These are phyloP conservation scores for Melanogrammus aeglefinus DNA, from an alignment of 2,797 vertebrate genomes.

Conservation along the genomic window DNA sequence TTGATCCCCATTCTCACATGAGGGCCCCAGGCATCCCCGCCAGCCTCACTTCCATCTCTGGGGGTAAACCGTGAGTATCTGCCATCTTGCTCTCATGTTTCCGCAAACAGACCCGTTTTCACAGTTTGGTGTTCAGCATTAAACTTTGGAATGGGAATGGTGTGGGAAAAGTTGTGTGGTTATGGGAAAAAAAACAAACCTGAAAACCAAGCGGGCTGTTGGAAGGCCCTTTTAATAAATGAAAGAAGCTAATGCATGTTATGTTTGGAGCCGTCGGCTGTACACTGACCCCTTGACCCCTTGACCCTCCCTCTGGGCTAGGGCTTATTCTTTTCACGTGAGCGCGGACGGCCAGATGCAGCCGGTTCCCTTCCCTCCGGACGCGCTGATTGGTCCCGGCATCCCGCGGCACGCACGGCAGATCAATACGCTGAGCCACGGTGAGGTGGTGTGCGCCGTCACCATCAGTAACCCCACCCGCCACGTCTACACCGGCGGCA, in stretches of 20 bases:
- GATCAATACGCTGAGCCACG: constrained; percentile 83
- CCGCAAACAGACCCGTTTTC: background rate
- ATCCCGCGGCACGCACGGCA: constrained; percentile 82
- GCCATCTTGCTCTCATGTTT: background rate
- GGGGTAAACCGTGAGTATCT: constrained; percentile 89
- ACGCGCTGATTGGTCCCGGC: constrained; percentile 80
- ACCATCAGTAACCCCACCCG: constrained; percentile 96
- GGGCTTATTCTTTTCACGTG: constrained; percentile 82
- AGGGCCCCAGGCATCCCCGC: constrained; percentile 86
- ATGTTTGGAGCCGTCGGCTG: background rate
- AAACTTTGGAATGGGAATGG: too few relatives aligned
- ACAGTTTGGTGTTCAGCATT: background rate
- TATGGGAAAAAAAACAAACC: too few relatives aligned
- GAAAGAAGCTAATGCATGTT: background rate
- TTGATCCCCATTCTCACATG: constrained; percentile 93
- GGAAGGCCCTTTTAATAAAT: too few relatives aligned
- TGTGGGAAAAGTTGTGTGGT: too few relatives aligned
- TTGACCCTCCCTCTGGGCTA: constrained; percentile 33
- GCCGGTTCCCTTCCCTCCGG: constrained; percentile 81
- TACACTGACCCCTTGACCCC: background rate
- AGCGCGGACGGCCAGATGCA: constrained; percentile 83
- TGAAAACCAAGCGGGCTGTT: too few relatives aligned
- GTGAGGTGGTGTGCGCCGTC: constrained; percentile 87
- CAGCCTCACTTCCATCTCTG: constrained; percentile 89
- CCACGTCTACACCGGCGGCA: constrained; percentile 94